Evolutionary conservation across 2,888 invertebrate species (phyloP).

Genomic region (Trichogramma dendrolimi): DNA sequence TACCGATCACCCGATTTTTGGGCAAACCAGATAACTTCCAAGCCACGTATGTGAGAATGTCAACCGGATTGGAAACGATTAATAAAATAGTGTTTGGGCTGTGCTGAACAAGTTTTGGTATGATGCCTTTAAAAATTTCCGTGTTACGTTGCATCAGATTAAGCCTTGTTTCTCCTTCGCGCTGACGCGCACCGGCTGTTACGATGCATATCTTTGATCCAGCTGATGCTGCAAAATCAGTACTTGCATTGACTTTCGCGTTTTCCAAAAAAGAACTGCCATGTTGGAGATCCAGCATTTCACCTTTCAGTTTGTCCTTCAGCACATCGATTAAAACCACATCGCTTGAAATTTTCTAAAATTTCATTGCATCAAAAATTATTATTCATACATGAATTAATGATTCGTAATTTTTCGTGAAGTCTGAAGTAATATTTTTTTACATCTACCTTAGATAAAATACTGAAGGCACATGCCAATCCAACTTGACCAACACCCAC

Average conservation of each 20-base stretch:
- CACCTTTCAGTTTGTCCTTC: slow-evolving; percentile 79
- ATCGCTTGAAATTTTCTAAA: slow-evolving; percentile 74
- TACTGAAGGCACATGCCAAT: slow-evolving; percentile 85
- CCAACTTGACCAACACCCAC: slow-evolving; percentile 90
- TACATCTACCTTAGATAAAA: slow-evolving; percentile 70
- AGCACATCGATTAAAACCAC: slow-evolving; percentile 77
- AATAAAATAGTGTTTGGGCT: slow-evolving; percentile 82
- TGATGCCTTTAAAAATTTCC: slow-evolving; percentile 80
- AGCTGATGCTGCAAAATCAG: slow-evolving; percentile 73
- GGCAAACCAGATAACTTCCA: slow-evolving; percentile 92
- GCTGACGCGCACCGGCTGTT: slow-evolving; percentile 87
- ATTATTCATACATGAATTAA: background rate
- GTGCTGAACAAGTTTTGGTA: slow-evolving; percentile 76
- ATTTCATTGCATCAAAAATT: background rate
- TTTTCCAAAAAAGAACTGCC: slow-evolving; percentile 79
- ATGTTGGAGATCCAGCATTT: slow-evolving; percentile 88
- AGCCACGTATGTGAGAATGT: slow-evolving; percentile 88
- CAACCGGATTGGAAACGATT: slow-evolving; percentile 89
- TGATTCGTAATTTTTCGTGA: background rate
- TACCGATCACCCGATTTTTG: slow-evolving; percentile 81
- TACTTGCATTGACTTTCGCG: slow-evolving; percentile 72
- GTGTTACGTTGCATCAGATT: slow-evolving; percentile 86
- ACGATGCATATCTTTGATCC: slow-evolving; percentile 82
- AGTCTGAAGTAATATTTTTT: background rate
- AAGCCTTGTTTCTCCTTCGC: slow-evolving; percentile 83